Base-by-base conservation (phyloP, 2,113 vertebrate species). In the Scomber japonicus region DNA sequence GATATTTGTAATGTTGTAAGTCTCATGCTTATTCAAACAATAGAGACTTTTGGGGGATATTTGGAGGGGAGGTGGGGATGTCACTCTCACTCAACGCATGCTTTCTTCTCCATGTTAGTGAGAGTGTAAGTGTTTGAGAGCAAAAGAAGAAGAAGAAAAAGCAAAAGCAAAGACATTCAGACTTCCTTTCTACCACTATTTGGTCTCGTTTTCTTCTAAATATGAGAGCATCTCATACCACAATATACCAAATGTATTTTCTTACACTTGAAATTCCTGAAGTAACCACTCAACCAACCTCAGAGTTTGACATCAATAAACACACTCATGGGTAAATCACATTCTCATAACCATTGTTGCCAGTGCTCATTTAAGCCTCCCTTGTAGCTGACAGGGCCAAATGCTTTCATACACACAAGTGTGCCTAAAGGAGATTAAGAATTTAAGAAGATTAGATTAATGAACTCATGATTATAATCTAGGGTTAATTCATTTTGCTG, bases 401-500 rank as follows among this genome's bases (percentile, higher is more conserved):
- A 89, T 90, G 71, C 67, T 91, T 85, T 88, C 57, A 71, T 78
- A 70, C 78, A 86, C 84, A 92, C 85, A 92, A 88, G 85, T 87
- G 85, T 91, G 79, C 65, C 76, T 82, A 59, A 75, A 84, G 68
- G 75, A 87, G 88, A 92, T 89, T 89, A 87, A 35, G 59, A 78
- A 80, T 88, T 88, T 91, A 91, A 91, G 80, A 1, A 85, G 90
- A 91, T 92, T 92, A 88, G 74, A 85, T 88, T 88, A 93, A 92
- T 90, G 84, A 92, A 92, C 83, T 91, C 87, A 91, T 88, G 90
- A 89, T 89, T 87, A 78, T 91, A 90, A 92, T 93, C 91, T 89
- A 62, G 73, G 88, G 88, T 88, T 90, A 92, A 94, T 89, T 89
- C 67, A 87, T 89, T 88, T 88, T 82, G 69, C 71, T 85, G 75